Conservation (phyloP, 2,888 invertebrate genomes). For the Ryuthela nishihirai region DNA sequence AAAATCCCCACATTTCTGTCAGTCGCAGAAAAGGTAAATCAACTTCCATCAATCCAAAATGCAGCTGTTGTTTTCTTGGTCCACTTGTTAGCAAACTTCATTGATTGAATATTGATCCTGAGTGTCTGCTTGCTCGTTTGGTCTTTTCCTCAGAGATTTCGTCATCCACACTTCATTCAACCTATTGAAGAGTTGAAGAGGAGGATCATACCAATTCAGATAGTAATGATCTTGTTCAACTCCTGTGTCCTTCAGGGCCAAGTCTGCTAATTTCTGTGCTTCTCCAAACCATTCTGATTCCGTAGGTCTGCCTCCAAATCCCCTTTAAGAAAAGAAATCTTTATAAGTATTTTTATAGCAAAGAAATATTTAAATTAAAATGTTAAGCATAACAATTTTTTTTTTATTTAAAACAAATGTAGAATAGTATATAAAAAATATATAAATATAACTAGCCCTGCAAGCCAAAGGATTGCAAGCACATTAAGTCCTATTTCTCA, state of each 20-base stretch:
- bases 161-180: constrained; percentile 35
- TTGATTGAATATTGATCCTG: constrained; percentile 17
- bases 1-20: no score
- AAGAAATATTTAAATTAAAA: no score
- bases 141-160: constrained; percentile 7
- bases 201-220: constrained; percentile 34
- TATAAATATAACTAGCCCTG: no score
- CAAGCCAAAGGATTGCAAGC: no score
- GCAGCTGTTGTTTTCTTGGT: not conserved
- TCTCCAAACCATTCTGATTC: constrained; percentile 29
- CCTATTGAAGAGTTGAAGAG: constrained; percentile 34
- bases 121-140: constrained; percentile 1
- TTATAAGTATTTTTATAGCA: no score
- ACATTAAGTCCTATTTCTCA: no score
- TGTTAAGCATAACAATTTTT: no score
- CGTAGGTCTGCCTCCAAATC: constrained; percentile 30
- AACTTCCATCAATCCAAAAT: no score
- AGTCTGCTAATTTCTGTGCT: constrained; percentile 24
- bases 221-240: constrained; percentile 28
- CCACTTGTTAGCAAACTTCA: constrained; percentile 13
- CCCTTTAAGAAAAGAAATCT: constrained; percentile 6
- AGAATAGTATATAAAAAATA: no score
- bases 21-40: no score
- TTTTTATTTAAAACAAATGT: no score
- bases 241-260: constrained; percentile 15